A percentile compares a stretch with the other conserved stretches of the same genome.
phyloP scores from a whole-genome alignment of 2,888 invertebrate genomes.

The Agrilus biguttatus region DNA sequence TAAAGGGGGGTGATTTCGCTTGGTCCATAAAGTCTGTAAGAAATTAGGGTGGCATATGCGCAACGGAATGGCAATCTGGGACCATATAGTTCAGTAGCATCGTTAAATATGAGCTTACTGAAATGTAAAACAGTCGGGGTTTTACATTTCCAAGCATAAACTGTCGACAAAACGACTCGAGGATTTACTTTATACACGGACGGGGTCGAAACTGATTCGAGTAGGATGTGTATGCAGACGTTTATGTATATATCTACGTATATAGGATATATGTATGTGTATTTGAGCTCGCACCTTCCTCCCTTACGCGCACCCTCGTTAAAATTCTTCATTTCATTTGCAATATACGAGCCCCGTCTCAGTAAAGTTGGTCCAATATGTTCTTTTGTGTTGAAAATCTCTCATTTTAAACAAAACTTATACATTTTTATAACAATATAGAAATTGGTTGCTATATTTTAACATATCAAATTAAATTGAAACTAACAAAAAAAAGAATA shows the following conservation, averaged over 20 bases:
- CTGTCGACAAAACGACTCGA: constrained; percentile 34
- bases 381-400: too few species aligned
- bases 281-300: constrained; percentile 6
- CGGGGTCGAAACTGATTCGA: too few species aligned
- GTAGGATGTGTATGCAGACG: too few species aligned
- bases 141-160: constrained; percentile 36
- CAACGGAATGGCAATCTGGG: constrained; percentile 19
- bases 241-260: constrained; percentile 3
- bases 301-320: constrained; percentile 3
- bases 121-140: constrained; percentile 37
- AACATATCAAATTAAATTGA: too few species aligned
- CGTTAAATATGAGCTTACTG: constrained; percentile 38
- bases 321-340: background rate
- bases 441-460: too few species aligned
- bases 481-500: too few species aligned
- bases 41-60: constrained; percentile 32
- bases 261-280: background rate
- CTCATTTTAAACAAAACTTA: too few species aligned
- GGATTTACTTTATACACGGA: constrained; percentile 27
- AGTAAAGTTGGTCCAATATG: constrained; percentile 1
- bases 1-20: constrained; percentile 38
- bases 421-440: too few species aligned
- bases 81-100: constrained; percentile 33
- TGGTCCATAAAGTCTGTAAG: constrained; percentile 36
- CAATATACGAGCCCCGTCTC: constrained; percentile 6